Percentiles rank a stretch among this genome's conserved stretches.
Conservation (phyloP, 2,113 vertebrate species). For the Bufo gargarizans region DNA sequence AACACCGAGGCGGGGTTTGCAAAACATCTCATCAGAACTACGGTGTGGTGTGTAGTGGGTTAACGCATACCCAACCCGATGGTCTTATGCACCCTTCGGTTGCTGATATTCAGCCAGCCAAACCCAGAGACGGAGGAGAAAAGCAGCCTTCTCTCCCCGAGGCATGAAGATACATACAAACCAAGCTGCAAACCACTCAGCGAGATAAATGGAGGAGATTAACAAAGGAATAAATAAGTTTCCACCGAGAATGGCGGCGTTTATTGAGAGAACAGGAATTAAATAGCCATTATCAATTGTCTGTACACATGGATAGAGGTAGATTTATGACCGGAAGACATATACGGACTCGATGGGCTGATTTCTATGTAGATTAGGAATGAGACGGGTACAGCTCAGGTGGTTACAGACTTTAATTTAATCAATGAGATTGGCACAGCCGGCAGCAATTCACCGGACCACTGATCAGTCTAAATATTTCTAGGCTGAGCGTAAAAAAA, state of each 20-base stretch:
- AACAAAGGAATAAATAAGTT: slow-evolving; percentile 55
- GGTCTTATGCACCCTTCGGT: background rate
- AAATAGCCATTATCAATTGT: slow-evolving; percentile 56
- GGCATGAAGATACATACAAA: background rate
- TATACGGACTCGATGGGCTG: slow-evolving; percentile 24
- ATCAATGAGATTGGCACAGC: background rate
- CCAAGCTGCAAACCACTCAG: slow-evolving; percentile 9
- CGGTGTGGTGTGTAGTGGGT: background rate
- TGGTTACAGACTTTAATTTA: slow-evolving; percentile 8
- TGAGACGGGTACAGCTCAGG: slow-evolving; percentile 8
- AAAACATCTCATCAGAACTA: background rate
- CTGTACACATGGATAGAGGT: background rate
- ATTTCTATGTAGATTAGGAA: slow-evolving; percentile 38
- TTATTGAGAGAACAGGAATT: slow-evolving; percentile 54
- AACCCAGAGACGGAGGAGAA: background rate
- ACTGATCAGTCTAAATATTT: background rate
- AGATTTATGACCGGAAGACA: slow-evolving; percentile 38
- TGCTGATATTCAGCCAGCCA: background rate
- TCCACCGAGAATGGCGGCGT: slow-evolving; percentile 31
- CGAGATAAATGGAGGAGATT: slow-evolving; percentile 56
- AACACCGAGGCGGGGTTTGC: background rate
- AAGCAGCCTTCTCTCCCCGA: background rate
- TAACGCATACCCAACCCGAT: background rate
- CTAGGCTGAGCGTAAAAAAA: background rate
- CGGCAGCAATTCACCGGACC: background rate